These are phyloP conservation scores for Porphyrio hochstetteri DNA, from an alignment of 2,113 vertebrate genomes.

Conservation along the genomic window DNA sequence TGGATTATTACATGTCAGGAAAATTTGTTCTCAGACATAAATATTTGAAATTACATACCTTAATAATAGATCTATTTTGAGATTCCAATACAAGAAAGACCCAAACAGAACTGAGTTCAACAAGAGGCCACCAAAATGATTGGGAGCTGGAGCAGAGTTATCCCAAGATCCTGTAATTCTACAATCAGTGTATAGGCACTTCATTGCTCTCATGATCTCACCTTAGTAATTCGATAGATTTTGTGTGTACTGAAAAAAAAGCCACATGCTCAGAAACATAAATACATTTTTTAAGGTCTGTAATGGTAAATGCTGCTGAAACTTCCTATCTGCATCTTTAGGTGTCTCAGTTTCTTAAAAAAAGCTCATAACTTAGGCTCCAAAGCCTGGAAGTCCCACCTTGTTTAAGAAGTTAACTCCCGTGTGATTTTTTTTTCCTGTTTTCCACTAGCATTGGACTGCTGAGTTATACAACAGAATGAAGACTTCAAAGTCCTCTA, in stretches of 20 bases:
- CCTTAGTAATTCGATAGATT: neutral
- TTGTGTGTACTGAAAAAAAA: neutral
- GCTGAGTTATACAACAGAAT: neutral
- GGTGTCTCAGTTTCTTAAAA: neutral
- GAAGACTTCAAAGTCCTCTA: neutral
- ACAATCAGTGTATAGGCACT: neutral
- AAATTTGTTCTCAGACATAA: neutral
- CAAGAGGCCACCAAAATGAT: neutral
- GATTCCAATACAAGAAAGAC: neutral
- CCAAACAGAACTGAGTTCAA: neutral
- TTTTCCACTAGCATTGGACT: neutral
- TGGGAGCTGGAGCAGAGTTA: neutral
- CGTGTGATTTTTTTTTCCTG: neutral
- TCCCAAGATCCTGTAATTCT: neutral
- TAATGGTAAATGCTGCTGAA: neutral
- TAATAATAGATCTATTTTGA: neutral
- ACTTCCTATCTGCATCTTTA: neutral
- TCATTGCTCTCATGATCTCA: neutral
- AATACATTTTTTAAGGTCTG: neutral
- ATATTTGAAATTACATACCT: neutral
- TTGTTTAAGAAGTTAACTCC: neutral
- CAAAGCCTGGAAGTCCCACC: neutral
- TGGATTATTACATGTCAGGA: neutral
- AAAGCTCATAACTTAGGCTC: neutral
- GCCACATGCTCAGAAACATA: rapidly evolving